Conservation (phyloP, 2,113 vertebrate genomes). For the Aptenodytes patagonicus region DNA sequence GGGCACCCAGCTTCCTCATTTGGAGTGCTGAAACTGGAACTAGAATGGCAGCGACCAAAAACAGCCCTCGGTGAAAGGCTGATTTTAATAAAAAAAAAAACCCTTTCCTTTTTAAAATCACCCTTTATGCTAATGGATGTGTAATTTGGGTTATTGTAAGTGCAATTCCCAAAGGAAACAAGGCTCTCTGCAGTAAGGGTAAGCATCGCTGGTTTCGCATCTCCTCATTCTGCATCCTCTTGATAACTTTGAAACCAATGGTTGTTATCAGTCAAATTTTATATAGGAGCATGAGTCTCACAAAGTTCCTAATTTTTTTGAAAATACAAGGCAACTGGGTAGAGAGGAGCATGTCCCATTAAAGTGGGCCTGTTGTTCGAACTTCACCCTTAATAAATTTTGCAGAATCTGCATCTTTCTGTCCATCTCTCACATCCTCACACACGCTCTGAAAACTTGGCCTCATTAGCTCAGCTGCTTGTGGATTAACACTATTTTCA, state of each 20-base stretch:
- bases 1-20: background rate
- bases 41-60: background rate
- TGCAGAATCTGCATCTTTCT: background rate
- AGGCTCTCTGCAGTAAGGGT: background rate
- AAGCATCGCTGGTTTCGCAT: background rate
- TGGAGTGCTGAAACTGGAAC: background rate
- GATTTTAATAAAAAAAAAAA: background rate
- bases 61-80: background rate
- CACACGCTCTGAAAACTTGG: background rate
- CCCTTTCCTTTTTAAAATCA: background rate
- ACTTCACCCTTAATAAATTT: background rate
- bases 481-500: fast-evolving
- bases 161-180: background rate
- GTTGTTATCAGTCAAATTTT: background rate
- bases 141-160: background rate
- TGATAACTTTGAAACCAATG: background rate
- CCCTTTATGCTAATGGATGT: background rate
- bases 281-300: background rate
- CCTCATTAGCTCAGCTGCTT: background rate
- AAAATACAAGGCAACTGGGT: background rate
- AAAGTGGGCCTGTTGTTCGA: background rate
- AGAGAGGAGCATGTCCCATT: background rate
- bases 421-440: background rate
- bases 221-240: background rate
- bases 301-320: background rate